phyloP scores from a whole-genome alignment of 2,888 invertebrate genomes.

The Ectemnius cavifrons region DNA sequence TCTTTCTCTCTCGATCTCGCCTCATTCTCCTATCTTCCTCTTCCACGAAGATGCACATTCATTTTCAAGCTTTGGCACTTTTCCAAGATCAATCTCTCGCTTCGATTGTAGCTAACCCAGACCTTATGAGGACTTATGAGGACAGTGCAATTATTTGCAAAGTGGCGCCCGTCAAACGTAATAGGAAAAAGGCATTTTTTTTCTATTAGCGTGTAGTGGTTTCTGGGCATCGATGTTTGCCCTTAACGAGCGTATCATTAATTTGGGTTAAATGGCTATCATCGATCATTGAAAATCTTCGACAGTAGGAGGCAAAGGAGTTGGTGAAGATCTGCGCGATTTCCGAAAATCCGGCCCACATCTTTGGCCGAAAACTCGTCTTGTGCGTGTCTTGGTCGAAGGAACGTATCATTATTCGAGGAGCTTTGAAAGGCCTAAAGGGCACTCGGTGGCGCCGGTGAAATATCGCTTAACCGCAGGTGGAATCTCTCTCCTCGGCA shows the following conservation, averaged over 20 bases:
- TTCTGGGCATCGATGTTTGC: not conserved
- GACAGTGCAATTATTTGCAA: too few species aligned
- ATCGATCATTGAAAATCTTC: not conserved
- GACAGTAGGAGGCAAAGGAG: not conserved
- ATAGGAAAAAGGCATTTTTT: too few species aligned
- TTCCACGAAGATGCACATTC: not conserved
- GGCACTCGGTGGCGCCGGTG: conserved; percentile 34
- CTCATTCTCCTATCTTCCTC: conserved; percentile 1
- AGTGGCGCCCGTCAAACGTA: too few species aligned
- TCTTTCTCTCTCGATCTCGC: conserved; percentile 25
- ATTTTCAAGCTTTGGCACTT: conserved; percentile 19
- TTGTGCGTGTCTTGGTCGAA: conserved; percentile 2
- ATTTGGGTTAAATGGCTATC: not conserved
- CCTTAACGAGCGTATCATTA: conserved; percentile 7
- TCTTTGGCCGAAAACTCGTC: not conserved
- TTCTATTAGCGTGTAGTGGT: too few species aligned
- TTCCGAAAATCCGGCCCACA: conserved; percentile 8
- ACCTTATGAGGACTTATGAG: too few species aligned
- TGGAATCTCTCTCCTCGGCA: conserved; percentile 24
- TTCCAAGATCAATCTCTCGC: conserved; percentile 18
- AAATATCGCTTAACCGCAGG: conserved; percentile 42
- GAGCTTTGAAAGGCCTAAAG: conserved; percentile 11
- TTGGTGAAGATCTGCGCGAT: not conserved
- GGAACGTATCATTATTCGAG: conserved; percentile 12
- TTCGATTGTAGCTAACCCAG: conserved; percentile 20